phyloP scores from a whole-genome alignment of 2,888 invertebrate species.

The Vesta saturnalis region DNA sequence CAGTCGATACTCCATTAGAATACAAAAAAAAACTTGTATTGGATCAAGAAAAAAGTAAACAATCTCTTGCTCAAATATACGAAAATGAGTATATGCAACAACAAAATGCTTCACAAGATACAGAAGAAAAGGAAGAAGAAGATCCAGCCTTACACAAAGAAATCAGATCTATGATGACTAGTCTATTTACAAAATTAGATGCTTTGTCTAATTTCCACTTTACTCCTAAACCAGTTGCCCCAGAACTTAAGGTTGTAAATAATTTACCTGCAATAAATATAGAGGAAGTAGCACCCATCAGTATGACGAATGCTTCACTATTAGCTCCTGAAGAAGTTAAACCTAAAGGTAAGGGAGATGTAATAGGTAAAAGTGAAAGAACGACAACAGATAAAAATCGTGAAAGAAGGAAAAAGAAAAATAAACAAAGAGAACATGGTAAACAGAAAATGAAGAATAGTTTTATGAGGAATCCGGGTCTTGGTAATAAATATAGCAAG shows the following conservation, averaged over 20 bases:
- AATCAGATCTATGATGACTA: constrained; percentile 78
- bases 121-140: constrained; percentile 67
- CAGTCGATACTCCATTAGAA: constrained; percentile 81
- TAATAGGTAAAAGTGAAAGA: constrained; percentile 77
- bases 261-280: constrained; percentile 91
- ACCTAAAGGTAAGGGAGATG: constrained; percentile 65
- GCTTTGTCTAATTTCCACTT: constrained; percentile 94
- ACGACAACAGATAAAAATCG: constrained; percentile 89
- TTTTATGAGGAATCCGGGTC: constrained; percentile 63
- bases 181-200: constrained; percentile 87
- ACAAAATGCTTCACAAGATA: constrained; percentile 64
- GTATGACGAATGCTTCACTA: constrained; percentile 83
- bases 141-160: constrained; percentile 82
- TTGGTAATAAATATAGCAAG: constrained; percentile 66
- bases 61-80: constrained; percentile 92
- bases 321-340: constrained; percentile 94
- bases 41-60: constrained; percentile 94
- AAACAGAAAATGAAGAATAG: constrained; percentile 84
- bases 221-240: constrained; percentile 85
- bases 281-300: constrained; percentile 95
- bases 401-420: constrained; percentile 84
- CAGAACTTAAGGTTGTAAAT: constrained; percentile 89
- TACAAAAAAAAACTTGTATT: constrained; percentile 89
- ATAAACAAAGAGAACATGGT: constrained; percentile 88
- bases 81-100: constrained; percentile 86